phyloP scores from a whole-genome alignment of 2,888 invertebrate species.

The Cheilosia urbana region DNA sequence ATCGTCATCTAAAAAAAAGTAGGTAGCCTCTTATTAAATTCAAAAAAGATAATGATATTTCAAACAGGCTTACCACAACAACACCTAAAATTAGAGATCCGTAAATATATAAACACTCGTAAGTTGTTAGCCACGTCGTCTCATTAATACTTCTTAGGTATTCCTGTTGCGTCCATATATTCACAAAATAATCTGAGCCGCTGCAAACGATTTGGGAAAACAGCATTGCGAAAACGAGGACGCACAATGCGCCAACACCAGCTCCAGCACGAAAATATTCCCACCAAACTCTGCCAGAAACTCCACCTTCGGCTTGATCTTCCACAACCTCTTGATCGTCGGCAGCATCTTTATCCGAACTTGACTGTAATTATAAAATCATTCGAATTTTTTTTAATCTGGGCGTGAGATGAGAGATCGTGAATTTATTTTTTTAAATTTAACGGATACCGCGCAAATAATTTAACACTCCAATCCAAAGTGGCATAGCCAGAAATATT shows the following conservation, averaged over 20 bases:
- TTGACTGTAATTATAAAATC: slow-evolving; percentile 76
- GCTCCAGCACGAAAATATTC: slow-evolving; percentile 85
- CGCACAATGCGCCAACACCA: slow-evolving; percentile 83
- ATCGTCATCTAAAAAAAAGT: slow-evolving; percentile 83
- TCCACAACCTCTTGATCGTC: slow-evolving; percentile 81
- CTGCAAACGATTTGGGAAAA: slow-evolving; percentile 86
- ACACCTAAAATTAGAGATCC: slow-evolving; percentile 82
- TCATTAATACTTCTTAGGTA: slow-evolving; percentile 79
- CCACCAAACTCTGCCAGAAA: slow-evolving; percentile 83
- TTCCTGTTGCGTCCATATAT: slow-evolving; percentile 85
- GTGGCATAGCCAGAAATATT: no score
- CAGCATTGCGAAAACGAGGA: slow-evolving; percentile 84
- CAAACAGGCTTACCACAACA: slow-evolving; percentile 78
- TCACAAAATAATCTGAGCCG: slow-evolving; percentile 87
- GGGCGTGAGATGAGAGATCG: no score
- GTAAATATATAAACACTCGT: slow-evolving; percentile 83
- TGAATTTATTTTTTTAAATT: no score
- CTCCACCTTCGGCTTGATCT: slow-evolving; percentile 83
- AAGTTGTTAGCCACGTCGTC: slow-evolving; percentile 80
- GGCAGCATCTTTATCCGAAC: slow-evolving; percentile 78
- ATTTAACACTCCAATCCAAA: no score
- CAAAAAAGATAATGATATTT: background rate
- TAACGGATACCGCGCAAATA: no score
- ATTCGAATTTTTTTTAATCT: background rate
- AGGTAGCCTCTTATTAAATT: background rate